Percentiles rank a stretch among this genome's conserved stretches.
phyloP scores from a whole-genome alignment of 2,888 invertebrate genomes.

The Erebia palarica region DNA sequence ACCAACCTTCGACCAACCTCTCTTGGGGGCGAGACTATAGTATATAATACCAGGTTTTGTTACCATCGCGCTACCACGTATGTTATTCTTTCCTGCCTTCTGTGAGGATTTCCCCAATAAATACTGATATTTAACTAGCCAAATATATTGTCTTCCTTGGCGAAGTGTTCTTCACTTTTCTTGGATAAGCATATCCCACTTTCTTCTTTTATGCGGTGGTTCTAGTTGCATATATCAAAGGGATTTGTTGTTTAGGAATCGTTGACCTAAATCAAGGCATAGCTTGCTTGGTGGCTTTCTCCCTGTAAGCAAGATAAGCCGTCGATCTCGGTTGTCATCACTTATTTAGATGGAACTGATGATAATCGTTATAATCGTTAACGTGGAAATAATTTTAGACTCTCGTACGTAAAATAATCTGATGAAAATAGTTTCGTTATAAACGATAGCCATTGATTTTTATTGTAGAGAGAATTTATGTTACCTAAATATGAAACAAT shows the following conservation, averaged over 20 bases:
- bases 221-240: neutral
- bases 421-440: neutral
- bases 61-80: too few relatives aligned
- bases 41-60: too few relatives aligned
- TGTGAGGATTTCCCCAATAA: too few relatives aligned
- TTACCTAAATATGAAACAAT: too few relatives aligned
- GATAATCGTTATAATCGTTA: constrained; percentile 1
- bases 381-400: neutral
- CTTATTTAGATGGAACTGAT: neutral
- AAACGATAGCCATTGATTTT: neutral
- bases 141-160: too few relatives aligned
- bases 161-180: neutral
- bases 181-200: neutral
- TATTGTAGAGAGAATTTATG: neutral
- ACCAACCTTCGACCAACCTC: too few relatives aligned
- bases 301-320: constrained; percentile 7
- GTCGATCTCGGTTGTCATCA: constrained; percentile 15
- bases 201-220: neutral
- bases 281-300: constrained; percentile 11
- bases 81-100: too few relatives aligned
- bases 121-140: too few relatives aligned
- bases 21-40: too few relatives aligned
- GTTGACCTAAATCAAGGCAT: neutral
- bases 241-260: constrained; percentile 12
- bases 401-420: neutral